These are phyloP conservation scores for Leptinotarsa tumamoca DNA, from an alignment of 2,888 invertebrate species.

Conservation along the genomic window DNA sequence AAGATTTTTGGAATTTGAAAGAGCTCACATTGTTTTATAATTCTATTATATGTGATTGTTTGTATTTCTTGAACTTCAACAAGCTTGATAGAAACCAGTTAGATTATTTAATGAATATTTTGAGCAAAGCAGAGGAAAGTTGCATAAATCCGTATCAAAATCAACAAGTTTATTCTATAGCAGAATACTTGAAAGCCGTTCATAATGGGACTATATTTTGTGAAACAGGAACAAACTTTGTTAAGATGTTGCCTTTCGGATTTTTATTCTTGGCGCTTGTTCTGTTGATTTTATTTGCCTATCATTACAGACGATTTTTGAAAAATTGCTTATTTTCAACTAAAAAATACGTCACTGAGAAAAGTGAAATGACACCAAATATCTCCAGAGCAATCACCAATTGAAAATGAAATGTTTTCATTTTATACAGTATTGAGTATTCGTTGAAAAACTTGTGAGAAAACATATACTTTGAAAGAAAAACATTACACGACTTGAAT, in stretches of 20 bases:
- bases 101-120: background rate
- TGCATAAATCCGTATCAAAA: constrained; percentile 22
- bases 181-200: constrained; percentile 48
- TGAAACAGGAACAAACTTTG: constrained; percentile 29
- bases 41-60: constrained; percentile 71
- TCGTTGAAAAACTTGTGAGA: too few species aligned
- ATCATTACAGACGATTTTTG: constrained; percentile 67
- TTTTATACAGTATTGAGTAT: constrained; percentile 71
- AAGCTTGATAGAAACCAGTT: background rate
- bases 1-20: constrained; percentile 68
- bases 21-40: constrained; percentile 69
- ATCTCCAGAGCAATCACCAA: constrained; percentile 56
- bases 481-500: too few species aligned
- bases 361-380: constrained; percentile 55
- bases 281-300: constrained; percentile 64
- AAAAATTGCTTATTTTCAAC: constrained; percentile 71
- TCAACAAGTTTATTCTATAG: constrained; percentile 47
- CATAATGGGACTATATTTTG: constrained; percentile 44
- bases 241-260: constrained; percentile 43
- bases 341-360: constrained; percentile 69
- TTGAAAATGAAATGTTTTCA: constrained; percentile 72
- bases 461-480: too few species aligned
- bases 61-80: constrained; percentile 34
- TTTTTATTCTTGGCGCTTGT: constrained; percentile 65
- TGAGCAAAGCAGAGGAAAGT: constrained; percentile 3